Conservation (phyloP, 2,888 invertebrate genomes). For the Tetragnatha montana region DNA sequence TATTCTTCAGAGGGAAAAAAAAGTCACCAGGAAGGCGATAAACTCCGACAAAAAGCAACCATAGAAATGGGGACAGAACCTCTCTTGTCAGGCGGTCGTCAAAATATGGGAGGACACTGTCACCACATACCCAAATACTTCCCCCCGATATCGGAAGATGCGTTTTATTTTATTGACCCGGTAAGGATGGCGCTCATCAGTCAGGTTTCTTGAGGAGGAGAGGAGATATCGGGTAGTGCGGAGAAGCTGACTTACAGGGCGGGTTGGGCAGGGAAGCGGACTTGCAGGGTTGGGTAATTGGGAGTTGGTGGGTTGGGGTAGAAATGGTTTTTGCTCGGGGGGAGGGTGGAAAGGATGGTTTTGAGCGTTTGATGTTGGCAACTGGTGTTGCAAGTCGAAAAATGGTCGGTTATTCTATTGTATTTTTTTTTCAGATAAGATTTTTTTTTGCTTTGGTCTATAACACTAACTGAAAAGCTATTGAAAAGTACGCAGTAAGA, state of each 20-base stretch:
- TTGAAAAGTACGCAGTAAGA: too few species aligned
- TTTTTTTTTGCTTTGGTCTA: too few species aligned
- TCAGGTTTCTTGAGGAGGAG: neutral
- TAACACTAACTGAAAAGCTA: too few species aligned
- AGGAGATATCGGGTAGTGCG: neutral
- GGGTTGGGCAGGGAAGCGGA: neutral
- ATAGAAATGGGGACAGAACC: neutral
- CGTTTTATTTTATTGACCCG: constrained; percentile 46
- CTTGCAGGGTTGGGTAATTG: neutral
- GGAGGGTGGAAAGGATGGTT: neutral
- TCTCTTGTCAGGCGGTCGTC: constrained; percentile 33
- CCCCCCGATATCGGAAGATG: constrained; percentile 57
- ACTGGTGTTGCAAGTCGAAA: too few species aligned
- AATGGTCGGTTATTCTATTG: too few species aligned
- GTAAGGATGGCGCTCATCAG: constrained; percentile 15
- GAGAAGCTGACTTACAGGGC: neutral
- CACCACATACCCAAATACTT: constrained; percentile 43
- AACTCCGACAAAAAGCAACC: constrained; percentile 21
- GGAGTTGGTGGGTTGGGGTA: neutral
- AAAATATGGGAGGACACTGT: constrained; percentile 60
- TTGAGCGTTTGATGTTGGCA: too few species aligned
- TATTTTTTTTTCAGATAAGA: too few species aligned
- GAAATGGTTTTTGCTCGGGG: neutral
- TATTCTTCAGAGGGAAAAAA: neutral
- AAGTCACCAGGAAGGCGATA: constrained; percentile 2